Evolutionary conservation across 2,113 vertebrate genomes (phyloP).

Genomic region (Pithys albifrons): DNA sequence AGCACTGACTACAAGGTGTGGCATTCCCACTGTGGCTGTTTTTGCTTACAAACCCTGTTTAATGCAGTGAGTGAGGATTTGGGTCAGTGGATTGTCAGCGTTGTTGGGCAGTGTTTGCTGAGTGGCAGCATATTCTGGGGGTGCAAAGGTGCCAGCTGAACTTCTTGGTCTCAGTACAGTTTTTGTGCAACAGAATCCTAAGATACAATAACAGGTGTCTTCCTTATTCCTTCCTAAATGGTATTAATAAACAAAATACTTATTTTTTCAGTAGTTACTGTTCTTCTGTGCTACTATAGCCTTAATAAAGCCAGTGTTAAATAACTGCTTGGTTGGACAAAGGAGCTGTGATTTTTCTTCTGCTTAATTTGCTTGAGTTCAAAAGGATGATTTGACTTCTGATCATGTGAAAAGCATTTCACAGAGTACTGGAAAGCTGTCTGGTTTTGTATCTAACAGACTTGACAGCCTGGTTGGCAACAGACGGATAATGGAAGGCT

Average conservation of each 20-base stretch:
- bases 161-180: background rate
- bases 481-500: background rate
- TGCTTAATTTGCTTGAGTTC: conserved; percentile 22
- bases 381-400: conserved; percentile 29
- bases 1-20: background rate
- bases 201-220: background rate
- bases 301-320: background rate
- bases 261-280: background rate
- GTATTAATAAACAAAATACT: background rate
- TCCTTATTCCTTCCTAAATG: background rate
- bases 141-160: background rate
- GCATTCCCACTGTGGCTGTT: background rate
- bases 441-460: background rate
- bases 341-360: conserved; percentile 4
- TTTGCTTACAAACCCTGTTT: conserved; percentile 4
- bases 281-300: background rate
- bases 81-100: background rate
- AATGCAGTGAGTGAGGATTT: conserved; percentile 20
- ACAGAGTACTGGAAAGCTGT: conserved; percentile 12
- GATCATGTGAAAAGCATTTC: conserved; percentile 37
- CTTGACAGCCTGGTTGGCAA: conserved; percentile 23
- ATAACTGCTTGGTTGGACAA: background rate
- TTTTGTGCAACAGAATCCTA: background rate
- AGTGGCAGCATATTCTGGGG: background rate
- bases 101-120: background rate